Evolutionary conservation across 1,140 invertebrate genomes (phyloP), one percentile per base, ranked within the genome.

Genomic region (Bacillus rossius): DNA sequence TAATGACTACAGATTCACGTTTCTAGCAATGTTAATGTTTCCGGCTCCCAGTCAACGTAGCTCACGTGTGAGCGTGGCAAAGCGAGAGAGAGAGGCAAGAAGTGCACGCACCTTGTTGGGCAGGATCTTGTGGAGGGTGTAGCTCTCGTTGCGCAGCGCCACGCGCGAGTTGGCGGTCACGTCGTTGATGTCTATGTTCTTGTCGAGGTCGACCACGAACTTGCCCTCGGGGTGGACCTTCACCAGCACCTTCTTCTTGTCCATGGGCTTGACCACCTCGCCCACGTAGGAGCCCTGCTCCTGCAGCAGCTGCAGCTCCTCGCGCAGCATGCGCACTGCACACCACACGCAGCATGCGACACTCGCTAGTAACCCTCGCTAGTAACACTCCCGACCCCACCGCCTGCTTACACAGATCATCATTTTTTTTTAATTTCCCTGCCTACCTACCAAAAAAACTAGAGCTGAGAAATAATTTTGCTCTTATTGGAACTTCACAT

Each of bases 221-320:
- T 99, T 99, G 53, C 98, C 98, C 79, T 99, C 98, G 2, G 98
- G 98, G 77, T 99, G 98, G 10, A 99, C 96, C 80, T 99, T 99
- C 0, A 99, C 98, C 0, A 99, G 77, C 2, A 99, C 97, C 77
- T 99, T 99, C 75, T 99, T 99, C 73, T 99, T 99, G 71, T 99
- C 97, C 96, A 99, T 99, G 0, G 95, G 94, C 73, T 99, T 99
- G 0, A 99, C 95, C 25, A 99, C 97, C 80, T 99, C 98, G 10
- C 98, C 98, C 4, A 99, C 98, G 77, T 99, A 99, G 10, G 95
- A 98, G 8, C 98, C 98, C 78, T 99, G 98, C 71, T 99, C 98
- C 77, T 99, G 98, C 10, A 99, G 79, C 10, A 99, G 80, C 75
- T 99, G 96, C 0, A 99, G 77, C 71, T 99, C 98, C 75, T 99